Evolutionary conservation across 2,888 invertebrate genomes (phyloP).

Genomic region (Merodon equestris): DNA sequence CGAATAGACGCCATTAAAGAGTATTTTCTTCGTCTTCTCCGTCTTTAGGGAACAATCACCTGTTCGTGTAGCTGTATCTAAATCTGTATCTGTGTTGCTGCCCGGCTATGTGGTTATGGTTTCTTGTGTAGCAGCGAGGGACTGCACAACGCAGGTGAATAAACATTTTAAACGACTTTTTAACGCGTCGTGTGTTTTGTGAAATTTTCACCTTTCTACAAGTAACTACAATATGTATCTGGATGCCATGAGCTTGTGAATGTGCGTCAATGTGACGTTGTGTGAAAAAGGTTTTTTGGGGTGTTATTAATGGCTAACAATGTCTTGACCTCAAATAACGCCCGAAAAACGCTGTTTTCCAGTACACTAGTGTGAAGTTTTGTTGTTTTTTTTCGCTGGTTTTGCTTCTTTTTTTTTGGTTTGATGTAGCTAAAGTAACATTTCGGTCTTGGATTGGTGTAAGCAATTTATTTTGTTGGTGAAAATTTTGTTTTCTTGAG

Average conservation of each 20-base stretch:
- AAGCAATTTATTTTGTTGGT: constrained; percentile 46
- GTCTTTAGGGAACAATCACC: constrained; percentile 39
- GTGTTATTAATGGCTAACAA: constrained; percentile 47
- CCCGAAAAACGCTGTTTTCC: constrained; percentile 53
- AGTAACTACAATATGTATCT: constrained; percentile 35
- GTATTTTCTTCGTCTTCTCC: neutral
- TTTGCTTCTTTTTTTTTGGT: constrained; percentile 36
- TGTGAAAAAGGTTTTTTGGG: constrained; percentile 6
- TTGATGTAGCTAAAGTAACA: neutral
- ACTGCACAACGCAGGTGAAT: constrained; percentile 66
- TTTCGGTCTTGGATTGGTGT: constrained; percentile 32
- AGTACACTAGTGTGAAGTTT: constrained; percentile 11
- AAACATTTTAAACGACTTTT: constrained; percentile 61
- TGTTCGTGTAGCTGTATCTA: constrained; percentile 29
- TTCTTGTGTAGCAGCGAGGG: constrained; percentile 14
- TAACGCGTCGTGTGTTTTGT: constrained; percentile 60
- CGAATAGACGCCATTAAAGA: constrained; percentile 31
- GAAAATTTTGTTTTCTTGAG: constrained; percentile 39
- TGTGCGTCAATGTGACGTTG: too few species aligned
- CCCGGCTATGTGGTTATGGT: neutral
- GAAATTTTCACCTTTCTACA: constrained; percentile 60
- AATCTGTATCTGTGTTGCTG: constrained; percentile 7
- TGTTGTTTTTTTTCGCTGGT: constrained; percentile 20
- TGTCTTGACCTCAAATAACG: constrained; percentile 47
- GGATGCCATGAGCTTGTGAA: constrained; percentile 4